Percentiles rank a stretch among this genome's conserved stretches.
Conservation (phyloP, 2,797 vertebrate species). For the Calcarius lapponicus region DNA sequence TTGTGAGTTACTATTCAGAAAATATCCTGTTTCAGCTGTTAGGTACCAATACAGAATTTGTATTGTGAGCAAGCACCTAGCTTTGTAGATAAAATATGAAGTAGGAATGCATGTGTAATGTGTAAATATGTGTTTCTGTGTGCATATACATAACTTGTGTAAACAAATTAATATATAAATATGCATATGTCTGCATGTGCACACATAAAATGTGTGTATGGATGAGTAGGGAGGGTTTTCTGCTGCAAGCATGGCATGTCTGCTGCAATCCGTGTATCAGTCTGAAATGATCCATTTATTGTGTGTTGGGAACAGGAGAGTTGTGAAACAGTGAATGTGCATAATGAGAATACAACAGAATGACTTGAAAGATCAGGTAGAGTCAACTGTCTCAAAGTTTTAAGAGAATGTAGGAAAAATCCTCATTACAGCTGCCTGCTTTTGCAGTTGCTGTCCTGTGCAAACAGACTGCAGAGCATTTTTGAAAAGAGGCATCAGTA, state of each 20-base stretch:
- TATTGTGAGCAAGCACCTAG: neutral
- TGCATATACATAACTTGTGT: neutral
- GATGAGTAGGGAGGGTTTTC: neutral
- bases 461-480: neutral
- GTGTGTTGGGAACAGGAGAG: neutral
- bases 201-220: accelerated
- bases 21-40: neutral
- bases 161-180: neutral
- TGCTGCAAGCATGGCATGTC: neutral
- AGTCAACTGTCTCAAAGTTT: neutral
- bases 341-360: neutral
- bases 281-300: neutral
- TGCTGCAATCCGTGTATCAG: neutral
- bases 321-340: neutral
- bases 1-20: neutral
- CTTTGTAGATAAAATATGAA: neutral
- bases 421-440: neutral
- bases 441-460: neutral
- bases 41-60: neutral
- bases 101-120: too few species aligned
- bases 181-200: neutral
- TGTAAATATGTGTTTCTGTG: neutral
- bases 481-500: neutral
- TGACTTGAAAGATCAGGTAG: neutral
- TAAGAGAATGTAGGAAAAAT: neutral